phyloP scores from a whole-genome alignment of 2,113 vertebrate species.

The Lasiurus cinereus region DNA sequence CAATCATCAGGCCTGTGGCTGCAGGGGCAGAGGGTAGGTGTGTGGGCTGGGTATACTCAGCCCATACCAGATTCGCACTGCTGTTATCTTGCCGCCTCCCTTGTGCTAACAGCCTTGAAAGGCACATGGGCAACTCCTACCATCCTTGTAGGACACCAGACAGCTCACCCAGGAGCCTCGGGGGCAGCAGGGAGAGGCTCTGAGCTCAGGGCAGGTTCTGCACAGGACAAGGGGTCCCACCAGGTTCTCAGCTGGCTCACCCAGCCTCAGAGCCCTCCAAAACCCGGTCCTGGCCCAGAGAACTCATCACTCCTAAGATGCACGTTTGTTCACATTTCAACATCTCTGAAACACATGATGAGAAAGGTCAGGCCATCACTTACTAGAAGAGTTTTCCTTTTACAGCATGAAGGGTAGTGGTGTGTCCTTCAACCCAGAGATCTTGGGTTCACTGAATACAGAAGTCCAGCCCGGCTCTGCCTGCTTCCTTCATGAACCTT shows the following conservation, averaged over 20 bases:
- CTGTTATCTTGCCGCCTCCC: background rate
- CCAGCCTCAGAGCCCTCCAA: background rate
- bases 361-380: background rate
- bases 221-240: background rate
- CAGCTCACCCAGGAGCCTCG: too few relatives aligned
- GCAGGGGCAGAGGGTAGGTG: background rate
- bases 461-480: background rate
- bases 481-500: background rate
- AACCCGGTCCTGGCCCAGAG: background rate
- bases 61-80: accelerated
- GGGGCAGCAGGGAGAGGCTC: background rate
- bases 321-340: background rate
- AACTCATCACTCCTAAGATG: background rate
- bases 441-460: background rate
- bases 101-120: background rate
- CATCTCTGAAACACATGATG: background rate
- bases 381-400: background rate
- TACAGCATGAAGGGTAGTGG: accelerated
- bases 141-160: background rate
- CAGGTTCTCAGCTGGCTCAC: too few relatives aligned
- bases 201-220: background rate
- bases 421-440: background rate
- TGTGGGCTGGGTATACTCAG: background rate
- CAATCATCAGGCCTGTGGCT: constrained; percentile 96
- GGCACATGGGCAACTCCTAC: background rate